Conservation (phyloP, 2,797 vertebrate genomes). For the Sebastes matsubarae region DNA sequence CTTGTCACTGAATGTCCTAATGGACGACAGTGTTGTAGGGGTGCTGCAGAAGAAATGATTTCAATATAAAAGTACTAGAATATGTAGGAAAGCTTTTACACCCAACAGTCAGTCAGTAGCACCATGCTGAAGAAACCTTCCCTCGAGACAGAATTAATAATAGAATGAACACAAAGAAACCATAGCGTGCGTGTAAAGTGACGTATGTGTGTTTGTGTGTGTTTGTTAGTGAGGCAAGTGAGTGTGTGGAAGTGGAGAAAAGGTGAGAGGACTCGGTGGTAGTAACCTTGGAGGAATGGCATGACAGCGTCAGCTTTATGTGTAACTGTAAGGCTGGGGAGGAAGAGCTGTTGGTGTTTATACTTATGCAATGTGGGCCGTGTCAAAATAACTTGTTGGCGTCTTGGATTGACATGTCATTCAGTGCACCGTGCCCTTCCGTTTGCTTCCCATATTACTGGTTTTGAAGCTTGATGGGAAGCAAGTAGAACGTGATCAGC, state of each 20-base stretch:
- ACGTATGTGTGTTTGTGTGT: neutral
- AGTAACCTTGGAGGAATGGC: slow-evolving; percentile 38
- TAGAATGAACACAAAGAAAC: neutral
- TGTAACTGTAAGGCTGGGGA: neutral
- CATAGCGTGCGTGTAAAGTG: neutral
- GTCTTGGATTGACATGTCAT: neutral
- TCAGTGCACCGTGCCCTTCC: neutral
- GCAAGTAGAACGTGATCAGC: neutral
- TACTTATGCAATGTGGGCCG: slow-evolving; percentile 2
- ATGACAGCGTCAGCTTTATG: slow-evolving; percentile 12
- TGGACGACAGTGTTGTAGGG: neutral
- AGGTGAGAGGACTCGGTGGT: slow-evolving; percentile 46
- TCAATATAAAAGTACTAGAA: neutral
- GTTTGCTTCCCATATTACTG: neutral
- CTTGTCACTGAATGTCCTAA: neutral
- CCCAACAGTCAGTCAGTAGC: neutral
- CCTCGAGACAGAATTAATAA: neutral
- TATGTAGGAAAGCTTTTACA: neutral
- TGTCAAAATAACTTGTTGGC: neutral
- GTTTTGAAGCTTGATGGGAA: slow-evolving; percentile 1
- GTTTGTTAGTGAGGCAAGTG: neutral
- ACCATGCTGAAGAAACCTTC: neutral
- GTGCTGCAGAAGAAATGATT: neutral
- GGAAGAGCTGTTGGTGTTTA: slow-evolving; percentile 25
- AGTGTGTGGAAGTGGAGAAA: slow-evolving; percentile 53